A percentile compares a stretch with the other conserved stretches of the same genome.
phyloP scores from a whole-genome alignment of 2,888 invertebrate species.

The Eledona agricola region DNA sequence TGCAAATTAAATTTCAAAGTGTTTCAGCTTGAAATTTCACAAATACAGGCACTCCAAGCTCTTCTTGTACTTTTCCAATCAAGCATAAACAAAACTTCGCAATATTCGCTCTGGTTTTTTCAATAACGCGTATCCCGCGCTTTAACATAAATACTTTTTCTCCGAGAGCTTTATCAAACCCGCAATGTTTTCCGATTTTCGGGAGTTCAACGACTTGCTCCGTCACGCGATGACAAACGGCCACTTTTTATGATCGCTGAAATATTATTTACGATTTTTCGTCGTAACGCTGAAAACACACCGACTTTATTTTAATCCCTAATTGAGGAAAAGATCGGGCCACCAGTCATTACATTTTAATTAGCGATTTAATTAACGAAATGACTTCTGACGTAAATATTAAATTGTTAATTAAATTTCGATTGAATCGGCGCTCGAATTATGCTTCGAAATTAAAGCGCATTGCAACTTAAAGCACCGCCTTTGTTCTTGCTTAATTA shows the following conservation, averaged over 20 bases:
- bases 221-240: slow-evolving; percentile 2
- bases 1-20: no score
- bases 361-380: slow-evolving; percentile 16
- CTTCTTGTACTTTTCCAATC: no score
- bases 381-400: slow-evolving; percentile 5
- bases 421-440: slow-evolving; percentile 2
- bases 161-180: no score
- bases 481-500: no score
- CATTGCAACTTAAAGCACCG: no score
- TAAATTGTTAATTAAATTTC: slow-evolving; percentile 9
- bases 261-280: slow-evolving; percentile 17
- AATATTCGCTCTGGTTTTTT: no score
- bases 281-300: slow-evolving; percentile 8
- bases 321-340: slow-evolving; percentile 1
- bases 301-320: background rate
- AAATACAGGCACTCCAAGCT: no score
- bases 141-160: no score
- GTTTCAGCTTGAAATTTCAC: no score
- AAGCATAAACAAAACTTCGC: no score
- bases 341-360: slow-evolving; percentile 6
- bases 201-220: background rate
- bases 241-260: slow-evolving; percentile 6
- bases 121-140: no score
- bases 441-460: no score
- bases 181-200: background rate